phyloP scores from a whole-genome alignment of 2,888 invertebrate genomes.

The Cryptus armator region DNA sequence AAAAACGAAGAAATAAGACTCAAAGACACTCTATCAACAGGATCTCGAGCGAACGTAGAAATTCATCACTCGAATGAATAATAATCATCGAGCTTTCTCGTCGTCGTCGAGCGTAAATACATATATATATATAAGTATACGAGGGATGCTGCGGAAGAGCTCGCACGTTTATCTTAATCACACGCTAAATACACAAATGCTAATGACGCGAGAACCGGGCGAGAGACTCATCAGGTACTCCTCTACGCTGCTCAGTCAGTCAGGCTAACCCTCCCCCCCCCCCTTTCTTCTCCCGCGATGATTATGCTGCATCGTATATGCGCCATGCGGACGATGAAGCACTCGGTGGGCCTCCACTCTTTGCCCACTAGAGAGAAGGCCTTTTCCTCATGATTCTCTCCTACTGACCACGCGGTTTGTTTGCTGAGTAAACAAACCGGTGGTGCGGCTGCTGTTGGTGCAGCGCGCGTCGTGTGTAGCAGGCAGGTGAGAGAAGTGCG shows the following conservation, averaged over 20 bases:
- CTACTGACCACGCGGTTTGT: conserved; percentile 48
- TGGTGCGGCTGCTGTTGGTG: conserved; percentile 17
- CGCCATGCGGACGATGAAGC: conserved; percentile 22
- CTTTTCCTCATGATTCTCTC: not conserved
- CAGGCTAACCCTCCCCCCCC: conserved; percentile 15
- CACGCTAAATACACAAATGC: conserved; percentile 70
- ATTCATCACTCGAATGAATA: conserved; percentile 42
- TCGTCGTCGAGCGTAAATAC: conserved; percentile 9
- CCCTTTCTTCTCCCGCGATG: conserved; percentile 19
- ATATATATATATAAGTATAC: not conserved
- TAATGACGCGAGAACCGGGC: conserved; percentile 64
- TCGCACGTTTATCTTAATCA: conserved; percentile 62
- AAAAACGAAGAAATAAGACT: not conserved
- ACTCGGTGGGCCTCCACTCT: not conserved
- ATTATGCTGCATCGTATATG: conserved; percentile 41
- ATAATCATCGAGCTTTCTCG: conserved; percentile 44
- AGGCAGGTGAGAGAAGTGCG: conserved; percentile 57
- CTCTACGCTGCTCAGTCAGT: conserved; percentile 32
- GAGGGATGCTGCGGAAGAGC: not conserved
- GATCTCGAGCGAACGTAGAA: conserved; percentile 6
- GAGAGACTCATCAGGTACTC: conserved; percentile 50
- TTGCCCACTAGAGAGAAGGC: not conserved
- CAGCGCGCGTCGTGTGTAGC: not conserved
- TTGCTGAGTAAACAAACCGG: conserved; percentile 59
- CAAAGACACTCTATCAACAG: not conserved